phyloP scores from a whole-genome alignment of 2,888 invertebrate genomes.

The Caenorhabditis wallacei region DNA sequence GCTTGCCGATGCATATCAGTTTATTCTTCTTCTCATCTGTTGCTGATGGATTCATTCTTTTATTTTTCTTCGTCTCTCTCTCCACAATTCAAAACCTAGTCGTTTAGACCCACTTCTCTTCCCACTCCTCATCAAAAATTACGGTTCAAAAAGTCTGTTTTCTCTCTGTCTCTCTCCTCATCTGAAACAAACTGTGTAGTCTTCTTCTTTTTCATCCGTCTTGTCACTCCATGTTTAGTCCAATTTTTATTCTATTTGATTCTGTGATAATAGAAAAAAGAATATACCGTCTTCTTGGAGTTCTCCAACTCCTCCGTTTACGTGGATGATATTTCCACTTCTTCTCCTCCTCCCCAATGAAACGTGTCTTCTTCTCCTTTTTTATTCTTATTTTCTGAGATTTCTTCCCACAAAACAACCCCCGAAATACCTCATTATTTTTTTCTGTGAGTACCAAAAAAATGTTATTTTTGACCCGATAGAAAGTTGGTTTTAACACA shows the following conservation, averaged over 20 bases:
- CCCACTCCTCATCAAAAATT: conserved; percentile 39
- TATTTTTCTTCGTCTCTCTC: not conserved
- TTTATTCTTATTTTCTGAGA: conserved; percentile 16
- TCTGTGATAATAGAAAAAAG: conserved; percentile 43
- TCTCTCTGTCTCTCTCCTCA: not conserved
- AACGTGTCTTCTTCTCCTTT: conserved; percentile 3
- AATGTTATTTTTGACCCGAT: not conserved
- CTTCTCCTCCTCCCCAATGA: not conserved
- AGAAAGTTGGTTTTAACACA: not conserved
- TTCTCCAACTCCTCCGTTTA: not conserved
- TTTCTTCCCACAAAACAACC: not conserved
- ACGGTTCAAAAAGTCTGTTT: conserved; percentile 23
- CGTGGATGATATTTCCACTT: conserved; percentile 3
- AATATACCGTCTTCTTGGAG: not conserved
- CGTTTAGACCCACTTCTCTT: not conserved
- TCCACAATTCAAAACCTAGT: conserved; percentile 8
- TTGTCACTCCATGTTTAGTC: not conserved
- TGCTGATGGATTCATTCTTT: not conserved
- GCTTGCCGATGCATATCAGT: conserved; percentile 60
- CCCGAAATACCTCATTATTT: conserved; percentile 22
- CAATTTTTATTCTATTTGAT: not conserved
- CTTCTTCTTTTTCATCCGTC: conserved; percentile 1
- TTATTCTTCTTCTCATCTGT: conserved; percentile 2
- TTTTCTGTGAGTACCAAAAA: conserved; percentile 21
- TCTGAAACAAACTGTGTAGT: conserved; percentile 17